A percentile compares a stretch with the other conserved stretches of the same genome.
Conservation (phyloP, 2,888 invertebrate species). For the Thecophora atra region DNA sequence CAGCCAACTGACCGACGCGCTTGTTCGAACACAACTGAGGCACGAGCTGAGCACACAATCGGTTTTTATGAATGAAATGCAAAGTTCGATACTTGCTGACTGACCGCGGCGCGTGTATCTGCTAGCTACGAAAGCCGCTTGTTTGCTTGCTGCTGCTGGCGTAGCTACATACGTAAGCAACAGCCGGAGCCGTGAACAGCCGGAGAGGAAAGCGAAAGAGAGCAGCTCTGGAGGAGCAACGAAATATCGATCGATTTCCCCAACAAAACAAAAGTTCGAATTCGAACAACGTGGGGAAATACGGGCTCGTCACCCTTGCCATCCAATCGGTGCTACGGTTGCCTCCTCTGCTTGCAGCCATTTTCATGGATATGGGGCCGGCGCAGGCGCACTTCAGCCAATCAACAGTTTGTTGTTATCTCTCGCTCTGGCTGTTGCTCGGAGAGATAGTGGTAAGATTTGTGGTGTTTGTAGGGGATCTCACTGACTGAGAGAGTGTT, state of each 20-base stretch:
- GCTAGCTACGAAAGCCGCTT: slow-evolving; percentile 35
- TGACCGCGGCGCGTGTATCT: slow-evolving; percentile 25
- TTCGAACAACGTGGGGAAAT: slow-evolving; percentile 43
- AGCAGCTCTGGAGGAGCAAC: slow-evolving; percentile 25
- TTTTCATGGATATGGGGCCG: slow-evolving; percentile 60
- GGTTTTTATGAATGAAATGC: slow-evolving; percentile 67
- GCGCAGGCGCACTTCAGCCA: slow-evolving; percentile 65
- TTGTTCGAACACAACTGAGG: slow-evolving; percentile 67
- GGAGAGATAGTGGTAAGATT: slow-evolving; percentile 33
- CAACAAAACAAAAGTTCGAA: slow-evolving; percentile 38
- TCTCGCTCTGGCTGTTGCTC: slow-evolving; percentile 11
- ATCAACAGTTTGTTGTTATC: slow-evolving; percentile 60
- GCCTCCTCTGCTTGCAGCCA: slow-evolving; percentile 65
- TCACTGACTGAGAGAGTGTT: slow-evolving; percentile 35
- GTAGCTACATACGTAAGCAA: neutral
- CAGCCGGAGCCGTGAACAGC: neutral
- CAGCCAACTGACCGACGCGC: slow-evolving; percentile 64
- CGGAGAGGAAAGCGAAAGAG: slow-evolving; percentile 38
- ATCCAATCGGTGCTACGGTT: slow-evolving; percentile 58
- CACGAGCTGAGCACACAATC: slow-evolving; percentile 66
- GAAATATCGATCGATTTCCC: slow-evolving; percentile 35
- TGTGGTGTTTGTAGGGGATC: slow-evolving; percentile 33
- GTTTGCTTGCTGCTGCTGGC: neutral
- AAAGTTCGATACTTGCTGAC: slow-evolving; percentile 7
- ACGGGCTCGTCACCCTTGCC: slow-evolving; percentile 38